Conservation (phyloP, 2,888 invertebrate species). For the Elysia crispata region DNA sequence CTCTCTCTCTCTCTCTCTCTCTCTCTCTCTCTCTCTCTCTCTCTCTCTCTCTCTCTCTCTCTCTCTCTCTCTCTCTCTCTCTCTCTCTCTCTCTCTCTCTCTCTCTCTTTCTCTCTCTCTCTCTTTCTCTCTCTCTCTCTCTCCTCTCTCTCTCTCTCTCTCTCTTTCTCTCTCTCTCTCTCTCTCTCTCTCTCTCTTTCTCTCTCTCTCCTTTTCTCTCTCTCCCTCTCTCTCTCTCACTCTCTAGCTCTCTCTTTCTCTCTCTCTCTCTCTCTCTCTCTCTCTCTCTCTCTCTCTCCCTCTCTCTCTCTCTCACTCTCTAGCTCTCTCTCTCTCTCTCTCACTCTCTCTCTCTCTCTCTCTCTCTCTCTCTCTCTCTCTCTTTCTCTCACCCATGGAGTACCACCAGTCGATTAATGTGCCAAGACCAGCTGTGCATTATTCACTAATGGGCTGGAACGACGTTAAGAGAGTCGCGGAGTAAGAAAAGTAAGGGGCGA, state of each 20-base stretch:
- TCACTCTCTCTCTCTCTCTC: neutral
- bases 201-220: neutral
- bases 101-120: neutral
- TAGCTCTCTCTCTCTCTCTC: neutral
- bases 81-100: neutral
- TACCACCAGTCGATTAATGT: neutral
- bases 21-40: no score
- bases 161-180: neutral
- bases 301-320: constrained; percentile 12
- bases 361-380: neutral
- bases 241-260: neutral
- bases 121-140: neutral
- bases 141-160: neutral
- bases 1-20: no score
- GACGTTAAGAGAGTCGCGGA: neutral
- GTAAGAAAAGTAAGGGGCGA: constrained; percentile 16
- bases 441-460: neutral
- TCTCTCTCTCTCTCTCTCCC: neutral
- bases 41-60: neutral
- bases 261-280: neutral
- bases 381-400: neutral
- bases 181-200: neutral
- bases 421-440: no score
- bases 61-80: neutral
- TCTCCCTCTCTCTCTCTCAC: no score